Evolutionary conservation across 2,888 invertebrate species (phyloP).

Genomic region (Scaptomyza flava): DNA sequence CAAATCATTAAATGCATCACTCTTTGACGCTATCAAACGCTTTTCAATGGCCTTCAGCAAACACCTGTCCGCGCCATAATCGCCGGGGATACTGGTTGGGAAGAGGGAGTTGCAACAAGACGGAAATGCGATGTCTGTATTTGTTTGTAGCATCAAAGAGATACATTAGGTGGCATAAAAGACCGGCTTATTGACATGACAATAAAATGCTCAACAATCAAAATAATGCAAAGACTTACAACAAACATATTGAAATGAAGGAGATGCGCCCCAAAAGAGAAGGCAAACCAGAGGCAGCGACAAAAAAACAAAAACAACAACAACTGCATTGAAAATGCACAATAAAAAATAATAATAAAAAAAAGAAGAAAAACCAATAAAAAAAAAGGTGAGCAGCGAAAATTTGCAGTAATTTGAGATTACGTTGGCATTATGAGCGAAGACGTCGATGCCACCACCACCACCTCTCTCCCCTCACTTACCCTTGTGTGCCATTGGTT

Average conservation of each 20-base stretch:
- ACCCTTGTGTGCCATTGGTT: background rate
- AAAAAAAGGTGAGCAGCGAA: slow-evolving; percentile 37
- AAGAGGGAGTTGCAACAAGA: slow-evolving; percentile 31
- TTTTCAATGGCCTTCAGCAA: slow-evolving; percentile 58
- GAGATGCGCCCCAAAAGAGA: slow-evolving; percentile 7
- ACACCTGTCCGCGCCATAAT: slow-evolving; percentile 62
- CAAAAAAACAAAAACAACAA: slow-evolving; percentile 3
- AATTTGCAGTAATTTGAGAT: slow-evolving; percentile 77
- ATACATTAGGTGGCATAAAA: slow-evolving; percentile 44
- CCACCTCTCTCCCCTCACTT: background rate
- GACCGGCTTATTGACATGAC: slow-evolving; percentile 63
- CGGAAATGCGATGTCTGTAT: slow-evolving; percentile 51
- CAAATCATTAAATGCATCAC: slow-evolving; percentile 63
- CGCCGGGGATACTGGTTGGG: slow-evolving; percentile 18
- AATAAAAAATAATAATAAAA: slow-evolving; percentile 60
- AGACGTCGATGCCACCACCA: slow-evolving; percentile 15
- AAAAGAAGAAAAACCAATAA: slow-evolving; percentile 1
- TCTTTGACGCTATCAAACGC: slow-evolving; percentile 57
- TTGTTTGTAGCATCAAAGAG: slow-evolving; percentile 7
- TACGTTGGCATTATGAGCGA: slow-evolving; percentile 61
- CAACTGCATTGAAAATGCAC: slow-evolving; percentile 52
- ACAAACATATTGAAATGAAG: slow-evolving; percentile 28
- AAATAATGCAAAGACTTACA: slow-evolving; percentile 65
- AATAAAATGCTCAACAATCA: slow-evolving; percentile 67
- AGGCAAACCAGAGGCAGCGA: background rate